Evolutionary conservation across 2,113 vertebrate species (phyloP).

Genomic region (Periophthalmus modestus): DNA sequence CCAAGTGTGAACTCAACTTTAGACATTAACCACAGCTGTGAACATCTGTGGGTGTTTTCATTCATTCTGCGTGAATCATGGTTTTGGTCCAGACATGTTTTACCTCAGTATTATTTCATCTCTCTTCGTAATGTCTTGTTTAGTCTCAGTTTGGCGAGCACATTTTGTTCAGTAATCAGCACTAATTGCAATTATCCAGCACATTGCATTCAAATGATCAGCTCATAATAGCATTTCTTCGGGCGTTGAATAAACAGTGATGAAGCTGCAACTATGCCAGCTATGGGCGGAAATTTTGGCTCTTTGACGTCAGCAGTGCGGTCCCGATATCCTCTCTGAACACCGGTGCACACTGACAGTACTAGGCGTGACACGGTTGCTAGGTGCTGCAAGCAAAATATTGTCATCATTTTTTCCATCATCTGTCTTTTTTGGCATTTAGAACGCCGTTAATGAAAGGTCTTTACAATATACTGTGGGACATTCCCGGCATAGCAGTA

Average conservation of each 20-base stretch:
- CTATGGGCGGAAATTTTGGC: background rate
- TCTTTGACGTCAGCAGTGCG: background rate
- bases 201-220: background rate
- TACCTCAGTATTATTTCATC: background rate
- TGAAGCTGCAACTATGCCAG: background rate
- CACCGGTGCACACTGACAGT: background rate
- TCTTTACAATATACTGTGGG: no score
- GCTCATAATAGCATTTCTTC: no score
- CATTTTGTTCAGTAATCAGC: background rate
- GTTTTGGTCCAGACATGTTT: conserved; percentile 1
- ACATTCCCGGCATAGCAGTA: no score
- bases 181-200: background rate
- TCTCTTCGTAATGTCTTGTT: background rate
- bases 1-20: background rate
- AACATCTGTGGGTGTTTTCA: background rate
- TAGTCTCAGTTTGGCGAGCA: background rate
- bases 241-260: background rate
- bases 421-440: background rate
- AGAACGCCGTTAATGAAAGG: no score
- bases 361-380: background rate
- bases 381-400: background rate
- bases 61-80: background rate
- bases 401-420: background rate
- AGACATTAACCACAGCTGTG: background rate
- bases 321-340: background rate